Conservation (phyloP, 1,140 invertebrate genomes). For the Caligus rogercresseyi region DNA sequence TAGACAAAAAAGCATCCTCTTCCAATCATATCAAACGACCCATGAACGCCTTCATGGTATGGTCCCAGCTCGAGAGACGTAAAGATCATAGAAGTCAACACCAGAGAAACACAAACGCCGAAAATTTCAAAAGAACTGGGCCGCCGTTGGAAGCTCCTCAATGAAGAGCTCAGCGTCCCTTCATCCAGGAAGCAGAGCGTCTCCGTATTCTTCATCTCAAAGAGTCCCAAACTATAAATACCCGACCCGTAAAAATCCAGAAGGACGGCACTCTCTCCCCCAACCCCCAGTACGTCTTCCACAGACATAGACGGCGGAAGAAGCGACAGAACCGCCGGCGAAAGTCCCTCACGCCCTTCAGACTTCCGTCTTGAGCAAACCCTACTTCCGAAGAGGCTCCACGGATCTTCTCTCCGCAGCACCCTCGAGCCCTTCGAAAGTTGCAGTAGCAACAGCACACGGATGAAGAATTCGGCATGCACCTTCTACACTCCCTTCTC, state of each 20-base stretch:
- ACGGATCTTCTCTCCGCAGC: too few relatives aligned
- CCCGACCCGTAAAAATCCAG: conserved; percentile 51
- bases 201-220: conserved; percentile 73
- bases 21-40: conserved; percentile 63
- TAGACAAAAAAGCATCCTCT: conserved; percentile 23
- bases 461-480: too few relatives aligned
- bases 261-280: not conserved
- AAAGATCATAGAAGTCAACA: conserved; percentile 23
- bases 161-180: conserved; percentile 74
- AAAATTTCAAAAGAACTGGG: conserved; percentile 19
- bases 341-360: not conserved
- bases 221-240: conserved; percentile 96
- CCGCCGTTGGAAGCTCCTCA: conserved; percentile 80
- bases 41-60: conserved; percentile 88
- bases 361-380: too few relatives aligned
- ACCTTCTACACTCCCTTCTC: too few relatives aligned
- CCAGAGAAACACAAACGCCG: conserved; percentile 19
- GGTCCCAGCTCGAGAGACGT: conserved; percentile 36
- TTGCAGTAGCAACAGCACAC: too few relatives aligned
- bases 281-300: not conserved
- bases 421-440: too few relatives aligned
- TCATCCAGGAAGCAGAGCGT: conserved; percentile 78
- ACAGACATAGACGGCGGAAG: not conserved
- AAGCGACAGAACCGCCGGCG: not conserved
- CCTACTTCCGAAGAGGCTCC: too few relatives aligned